Conservation (phyloP, 2,113 vertebrate genomes). For the Petrocephalus microphthalmus region DNA sequence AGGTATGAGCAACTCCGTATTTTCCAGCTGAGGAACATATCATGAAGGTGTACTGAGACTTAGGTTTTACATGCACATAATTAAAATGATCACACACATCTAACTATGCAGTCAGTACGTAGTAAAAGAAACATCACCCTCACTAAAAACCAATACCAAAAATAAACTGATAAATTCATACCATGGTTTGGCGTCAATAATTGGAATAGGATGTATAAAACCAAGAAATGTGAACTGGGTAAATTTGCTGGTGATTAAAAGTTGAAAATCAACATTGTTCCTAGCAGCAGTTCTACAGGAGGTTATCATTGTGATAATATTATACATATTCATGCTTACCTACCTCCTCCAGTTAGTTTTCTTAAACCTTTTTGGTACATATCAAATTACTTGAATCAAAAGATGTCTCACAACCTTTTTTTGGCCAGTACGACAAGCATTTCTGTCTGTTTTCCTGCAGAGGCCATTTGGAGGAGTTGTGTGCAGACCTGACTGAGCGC, state of each 20-base stretch:
- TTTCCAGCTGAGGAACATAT: neutral
- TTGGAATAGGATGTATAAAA: neutral
- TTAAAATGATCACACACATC: neutral
- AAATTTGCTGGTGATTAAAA: neutral
- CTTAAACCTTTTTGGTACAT: neutral
- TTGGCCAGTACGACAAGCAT: neutral
- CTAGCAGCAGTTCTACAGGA: neutral
- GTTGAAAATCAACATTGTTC: neutral
- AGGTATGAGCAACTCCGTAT: conserved; percentile 43
- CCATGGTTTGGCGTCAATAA: neutral
- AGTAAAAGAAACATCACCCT: neutral
- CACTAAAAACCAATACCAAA: neutral
- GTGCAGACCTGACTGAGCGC: conserved; percentile 62
- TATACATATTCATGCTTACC: neutral
- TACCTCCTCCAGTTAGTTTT: neutral
- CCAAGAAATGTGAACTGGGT: neutral
- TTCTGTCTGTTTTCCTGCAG: conserved; percentile 36
- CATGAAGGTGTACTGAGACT: neutral
- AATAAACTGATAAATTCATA: neutral
- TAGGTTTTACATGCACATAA: neutral
- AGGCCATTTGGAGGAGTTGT: conserved; percentile 68
- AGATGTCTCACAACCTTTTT: neutral
- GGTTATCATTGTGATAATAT: neutral
- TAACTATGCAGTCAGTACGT: neutral
- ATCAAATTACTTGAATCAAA: neutral